phyloP scores from a whole-genome alignment of 1,140 invertebrate species.

The Cydia fagiglandana region DNA sequence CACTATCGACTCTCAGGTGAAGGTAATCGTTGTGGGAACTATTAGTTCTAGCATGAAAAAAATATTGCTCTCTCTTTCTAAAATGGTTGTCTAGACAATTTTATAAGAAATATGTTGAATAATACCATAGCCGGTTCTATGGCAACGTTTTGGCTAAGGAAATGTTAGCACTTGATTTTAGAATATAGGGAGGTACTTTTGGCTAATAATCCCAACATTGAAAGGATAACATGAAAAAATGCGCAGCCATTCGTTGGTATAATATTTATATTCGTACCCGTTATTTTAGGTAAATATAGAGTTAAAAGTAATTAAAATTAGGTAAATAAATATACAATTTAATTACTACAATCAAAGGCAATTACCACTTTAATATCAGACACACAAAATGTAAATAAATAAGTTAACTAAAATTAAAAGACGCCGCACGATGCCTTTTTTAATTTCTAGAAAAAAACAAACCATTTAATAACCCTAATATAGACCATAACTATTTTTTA shows the following conservation, averaged over 20 bases:
- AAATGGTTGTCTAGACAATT: constrained; percentile 62
- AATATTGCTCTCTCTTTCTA: constrained; percentile 56
- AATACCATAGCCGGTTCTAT: constrained; percentile 37
- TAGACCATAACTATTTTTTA: not conserved
- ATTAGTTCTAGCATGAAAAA: constrained; percentile 59
- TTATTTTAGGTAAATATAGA: too few species aligned
- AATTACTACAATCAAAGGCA: too few species aligned
- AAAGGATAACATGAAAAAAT: too few species aligned
- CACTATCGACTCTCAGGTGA: constrained; percentile 62
- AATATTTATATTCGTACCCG: too few species aligned
- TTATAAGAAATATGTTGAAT: constrained; percentile 48
- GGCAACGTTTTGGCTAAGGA: not conserved
- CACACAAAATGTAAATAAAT: too few species aligned
- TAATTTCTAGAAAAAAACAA: not conserved
- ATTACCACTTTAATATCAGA: too few species aligned
- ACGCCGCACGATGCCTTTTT: not conserved
- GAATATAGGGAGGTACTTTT: too few species aligned
- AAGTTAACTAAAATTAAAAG: not conserved
- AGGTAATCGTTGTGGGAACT: constrained; percentile 76
- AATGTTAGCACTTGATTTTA: not conserved
- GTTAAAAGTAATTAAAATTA: too few species aligned
- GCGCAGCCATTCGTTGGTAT: too few species aligned
- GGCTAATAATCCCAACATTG: too few species aligned
- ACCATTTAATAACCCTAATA: not conserved
- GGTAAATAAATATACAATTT: too few species aligned